A percentile compares a stretch with the other conserved stretches of the same genome.
phyloP scores from a whole-genome alignment of 2,888 invertebrate species.

The Eilema griseolum region DNA sequence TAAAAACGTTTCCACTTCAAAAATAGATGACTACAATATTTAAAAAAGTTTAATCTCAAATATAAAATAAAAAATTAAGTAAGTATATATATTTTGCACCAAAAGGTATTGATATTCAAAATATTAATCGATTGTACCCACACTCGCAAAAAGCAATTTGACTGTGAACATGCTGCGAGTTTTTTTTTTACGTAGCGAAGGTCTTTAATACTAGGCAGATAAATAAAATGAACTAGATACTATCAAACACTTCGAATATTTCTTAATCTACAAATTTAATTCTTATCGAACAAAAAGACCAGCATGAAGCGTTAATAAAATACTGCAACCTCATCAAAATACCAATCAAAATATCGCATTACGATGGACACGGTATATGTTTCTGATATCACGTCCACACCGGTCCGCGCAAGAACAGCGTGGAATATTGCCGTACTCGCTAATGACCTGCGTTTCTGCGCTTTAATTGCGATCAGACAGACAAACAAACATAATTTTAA shows the following conservation, averaged over 20 bases:
- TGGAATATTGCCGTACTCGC: conserved; percentile 85
- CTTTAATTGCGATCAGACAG: conserved; percentile 83
- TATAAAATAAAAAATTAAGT: no score
- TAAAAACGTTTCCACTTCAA: no score
- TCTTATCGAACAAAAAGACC: conserved; percentile 18
- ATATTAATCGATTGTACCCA: no score
- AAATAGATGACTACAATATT: no score
- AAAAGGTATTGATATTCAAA: no score
- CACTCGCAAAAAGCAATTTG: no score
- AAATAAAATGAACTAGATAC: neutral
- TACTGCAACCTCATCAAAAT: conserved; percentile 68
- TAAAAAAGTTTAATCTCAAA: no score
- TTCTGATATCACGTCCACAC: conserved; percentile 59
- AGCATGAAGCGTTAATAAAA: conserved; percentile 59
- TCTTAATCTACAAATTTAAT: neutral
- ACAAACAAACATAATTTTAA: conserved; percentile 60
- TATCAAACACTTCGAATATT: neutral
- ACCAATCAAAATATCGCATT: conserved; percentile 77
- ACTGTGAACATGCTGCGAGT: no score
- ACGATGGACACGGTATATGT: conserved; percentile 63
- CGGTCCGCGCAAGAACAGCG: conserved; percentile 75
- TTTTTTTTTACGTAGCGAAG: no score
- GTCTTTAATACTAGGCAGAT: neutral
- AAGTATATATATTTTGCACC: no score
- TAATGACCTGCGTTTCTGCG: conserved; percentile 84